Conservation (phyloP, 37 sponge, comb jelly and placozoan genomes). For the Petrosia ficiformis region DNA sequence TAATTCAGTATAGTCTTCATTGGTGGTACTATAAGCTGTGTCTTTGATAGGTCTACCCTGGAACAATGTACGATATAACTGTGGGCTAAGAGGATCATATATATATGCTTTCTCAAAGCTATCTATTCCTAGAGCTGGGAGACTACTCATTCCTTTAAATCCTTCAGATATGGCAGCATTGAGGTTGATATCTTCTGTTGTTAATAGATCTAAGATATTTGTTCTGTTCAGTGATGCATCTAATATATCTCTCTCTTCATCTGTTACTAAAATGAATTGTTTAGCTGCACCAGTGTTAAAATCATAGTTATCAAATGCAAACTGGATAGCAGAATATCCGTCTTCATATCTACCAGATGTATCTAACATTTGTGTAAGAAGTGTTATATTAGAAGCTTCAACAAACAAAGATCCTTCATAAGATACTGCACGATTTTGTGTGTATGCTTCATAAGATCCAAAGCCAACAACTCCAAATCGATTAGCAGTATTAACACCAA, state of each 20-base stretch:
- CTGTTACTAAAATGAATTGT: slow-evolving; percentile 71
- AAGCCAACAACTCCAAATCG: slow-evolving; percentile 73
- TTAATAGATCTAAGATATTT: slow-evolving; percentile 15
- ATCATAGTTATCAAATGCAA: slow-evolving; percentile 30
- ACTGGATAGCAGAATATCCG: slow-evolving; percentile 64
- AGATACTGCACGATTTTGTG: background rate
- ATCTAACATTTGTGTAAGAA: slow-evolving; percentile 7
- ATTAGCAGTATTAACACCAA: slow-evolving; percentile 42
- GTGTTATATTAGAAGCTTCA: slow-evolving; percentile 7
- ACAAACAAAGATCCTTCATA: background rate
- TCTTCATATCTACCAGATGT: slow-evolving; percentile 52
- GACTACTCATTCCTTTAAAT: slow-evolving; percentile 1
- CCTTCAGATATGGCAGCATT: slow-evolving; percentile 59
- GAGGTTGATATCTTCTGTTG: slow-evolving; percentile 1
- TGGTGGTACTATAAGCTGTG: slow-evolving; percentile 57
- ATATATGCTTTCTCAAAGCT: slow-evolving; percentile 22
- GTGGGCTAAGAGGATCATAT: slow-evolving; percentile 29
- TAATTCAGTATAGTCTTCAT: slow-evolving; percentile 67
- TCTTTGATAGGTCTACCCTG: slow-evolving; percentile 29
- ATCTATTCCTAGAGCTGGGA: slow-evolving; percentile 50
- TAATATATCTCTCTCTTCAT: slow-evolving; percentile 61
- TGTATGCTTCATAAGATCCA: slow-evolving; percentile 20
- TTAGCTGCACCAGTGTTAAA: slow-evolving; percentile 23
- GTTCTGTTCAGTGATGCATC: slow-evolving; percentile 11
- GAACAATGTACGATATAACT: background rate